Evolutionary conservation across 2,113 vertebrate genomes (phyloP).

Genomic region (Cygnus atratus): DNA sequence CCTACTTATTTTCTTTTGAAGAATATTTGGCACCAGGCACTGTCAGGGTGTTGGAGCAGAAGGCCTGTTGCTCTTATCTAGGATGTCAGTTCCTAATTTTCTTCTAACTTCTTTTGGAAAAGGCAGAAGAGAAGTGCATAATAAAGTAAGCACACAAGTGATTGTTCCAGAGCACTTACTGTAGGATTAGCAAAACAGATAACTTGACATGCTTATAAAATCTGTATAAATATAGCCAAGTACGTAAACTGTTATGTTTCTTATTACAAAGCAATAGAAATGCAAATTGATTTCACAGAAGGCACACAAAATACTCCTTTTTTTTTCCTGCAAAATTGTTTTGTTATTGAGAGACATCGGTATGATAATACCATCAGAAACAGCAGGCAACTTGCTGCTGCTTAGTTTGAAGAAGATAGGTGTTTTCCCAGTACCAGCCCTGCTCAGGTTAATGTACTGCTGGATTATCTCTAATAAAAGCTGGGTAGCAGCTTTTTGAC

Average conservation of each 20-base stretch:
- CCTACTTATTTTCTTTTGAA: constrained; percentile 14
- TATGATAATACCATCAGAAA: not conserved
- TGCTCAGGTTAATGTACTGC: not conserved
- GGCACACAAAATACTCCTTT: not conserved
- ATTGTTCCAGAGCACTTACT: constrained; percentile 1
- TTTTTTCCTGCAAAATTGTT: not conserved
- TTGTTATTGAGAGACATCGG: not conserved
- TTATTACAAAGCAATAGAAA: constrained; percentile 44
- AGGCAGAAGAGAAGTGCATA: not conserved
- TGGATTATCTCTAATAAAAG: not conserved
- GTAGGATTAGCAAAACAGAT: not conserved
- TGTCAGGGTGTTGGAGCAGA: not conserved
- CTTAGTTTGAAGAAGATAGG: not conserved
- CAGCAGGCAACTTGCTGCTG: not conserved
- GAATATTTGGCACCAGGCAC: not conserved
- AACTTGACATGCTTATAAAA: constrained; percentile 25
- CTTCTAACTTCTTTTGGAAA: constrained; percentile 18
- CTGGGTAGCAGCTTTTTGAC: not conserved
- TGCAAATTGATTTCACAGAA: constrained; percentile 37
- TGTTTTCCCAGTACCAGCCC: not conserved
- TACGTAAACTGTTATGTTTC: constrained; percentile 18
- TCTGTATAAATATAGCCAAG: not conserved
- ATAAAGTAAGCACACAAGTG: not conserved
- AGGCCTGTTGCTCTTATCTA: not conserved
- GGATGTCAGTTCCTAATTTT: not conserved